A percentile compares a stretch with the other conserved stretches of the same genome.
phyloP scores from a whole-genome alignment of 2,113 vertebrate genomes.

The Pagrus major region DNA sequence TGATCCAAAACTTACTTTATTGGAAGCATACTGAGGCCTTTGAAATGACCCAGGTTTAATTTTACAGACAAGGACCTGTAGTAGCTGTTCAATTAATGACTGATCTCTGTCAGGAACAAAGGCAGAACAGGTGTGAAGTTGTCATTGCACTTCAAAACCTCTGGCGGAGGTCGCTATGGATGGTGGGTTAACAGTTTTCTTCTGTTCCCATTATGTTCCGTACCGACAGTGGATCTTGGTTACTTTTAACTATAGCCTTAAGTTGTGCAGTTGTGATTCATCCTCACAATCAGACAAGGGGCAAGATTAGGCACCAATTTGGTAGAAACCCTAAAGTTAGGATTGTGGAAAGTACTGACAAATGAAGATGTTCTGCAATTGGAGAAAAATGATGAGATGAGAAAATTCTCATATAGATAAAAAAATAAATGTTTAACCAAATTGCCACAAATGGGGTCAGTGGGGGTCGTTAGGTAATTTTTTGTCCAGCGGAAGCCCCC shows the following conservation, averaged over 20 bases:
- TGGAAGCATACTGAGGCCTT: too few relatives aligned
- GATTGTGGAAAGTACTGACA: not conserved
- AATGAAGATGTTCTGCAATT: not conserved
- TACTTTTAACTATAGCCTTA: too few relatives aligned
- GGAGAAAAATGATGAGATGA: not conserved
- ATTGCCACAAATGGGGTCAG: not conserved
- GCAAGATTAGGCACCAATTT: too few relatives aligned
- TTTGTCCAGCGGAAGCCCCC: not conserved
- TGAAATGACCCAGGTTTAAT: not conserved
- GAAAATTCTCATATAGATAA: not conserved
- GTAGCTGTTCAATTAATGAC: not conserved
- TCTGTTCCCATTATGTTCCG: too few relatives aligned
- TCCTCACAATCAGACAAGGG: too few relatives aligned
- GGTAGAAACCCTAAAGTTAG: too few relatives aligned
- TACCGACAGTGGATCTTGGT: too few relatives aligned
- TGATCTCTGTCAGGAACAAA: too few relatives aligned
- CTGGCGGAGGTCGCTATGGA: too few relatives aligned
- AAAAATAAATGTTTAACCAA: not conserved
- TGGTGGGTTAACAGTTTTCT: too few relatives aligned
- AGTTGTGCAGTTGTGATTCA: too few relatives aligned
- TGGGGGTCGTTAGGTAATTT: not conserved
- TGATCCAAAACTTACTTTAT: not conserved
- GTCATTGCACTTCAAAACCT: too few relatives aligned
- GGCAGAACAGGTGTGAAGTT: not conserved
- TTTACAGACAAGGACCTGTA: not conserved